A percentile compares a stretch with the other conserved stretches of the same genome.
Evolutionary conservation across 2,797 vertebrate genomes (phyloP).

Genomic region (Etheostoma perlongum): DNA sequence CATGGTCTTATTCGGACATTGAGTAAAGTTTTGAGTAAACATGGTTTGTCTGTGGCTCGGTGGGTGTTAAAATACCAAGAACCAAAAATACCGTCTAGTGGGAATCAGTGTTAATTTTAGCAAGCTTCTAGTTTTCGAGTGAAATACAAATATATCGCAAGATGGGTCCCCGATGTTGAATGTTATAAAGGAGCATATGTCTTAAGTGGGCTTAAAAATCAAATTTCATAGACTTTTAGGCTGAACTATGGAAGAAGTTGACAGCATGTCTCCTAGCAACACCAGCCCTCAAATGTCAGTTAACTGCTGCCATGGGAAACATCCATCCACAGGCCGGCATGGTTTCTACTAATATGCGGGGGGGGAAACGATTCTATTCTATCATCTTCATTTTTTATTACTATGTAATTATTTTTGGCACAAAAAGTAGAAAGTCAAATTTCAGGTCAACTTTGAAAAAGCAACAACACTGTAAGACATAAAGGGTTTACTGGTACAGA

Average conservation of each 20-base stretch:
- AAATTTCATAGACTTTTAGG: neutral
- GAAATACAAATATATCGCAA: neutral
- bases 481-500: slow-evolving; percentile 38
- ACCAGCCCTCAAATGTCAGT: neutral
- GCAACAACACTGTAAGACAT: neutral
- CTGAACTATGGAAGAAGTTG: neutral
- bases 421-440: neutral
- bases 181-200: neutral
- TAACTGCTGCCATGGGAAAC: neutral
- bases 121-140: neutral
- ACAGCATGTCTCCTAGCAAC: neutral
- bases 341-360: neutral
- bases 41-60: neutral
- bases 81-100: neutral
- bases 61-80: neutral
- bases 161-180: neutral
- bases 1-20: no score
- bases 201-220: neutral
- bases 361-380: neutral
- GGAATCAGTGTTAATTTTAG: neutral
- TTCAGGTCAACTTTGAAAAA: neutral
- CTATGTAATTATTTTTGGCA: neutral
- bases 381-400: neutral
- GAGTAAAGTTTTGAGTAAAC: no score
- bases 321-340: neutral